Evolutionary conservation across 2,797 vertebrate genomes (phyloP).

Genomic region (Threskiornis aethiopicus): DNA sequence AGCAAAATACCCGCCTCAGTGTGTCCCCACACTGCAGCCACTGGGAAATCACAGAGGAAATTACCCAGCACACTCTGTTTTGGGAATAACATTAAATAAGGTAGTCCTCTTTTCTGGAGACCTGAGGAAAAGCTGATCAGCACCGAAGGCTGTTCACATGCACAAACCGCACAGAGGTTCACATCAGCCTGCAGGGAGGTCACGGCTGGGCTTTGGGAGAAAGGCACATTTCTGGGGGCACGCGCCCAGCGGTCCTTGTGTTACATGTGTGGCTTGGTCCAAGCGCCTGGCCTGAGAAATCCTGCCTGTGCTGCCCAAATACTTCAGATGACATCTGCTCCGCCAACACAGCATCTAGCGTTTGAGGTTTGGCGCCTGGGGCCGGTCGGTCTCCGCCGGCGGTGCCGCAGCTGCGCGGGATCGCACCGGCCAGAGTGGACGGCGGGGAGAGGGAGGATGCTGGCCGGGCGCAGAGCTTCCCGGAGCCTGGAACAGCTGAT

Average conservation of each 20-base stretch:
- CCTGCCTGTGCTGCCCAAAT: neutral
- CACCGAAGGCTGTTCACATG: neutral
- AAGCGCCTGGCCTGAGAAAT: neutral
- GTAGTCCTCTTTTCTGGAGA: neutral
- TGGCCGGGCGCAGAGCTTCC: neutral
- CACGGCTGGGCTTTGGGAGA: neutral
- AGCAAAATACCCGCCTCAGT: neutral
- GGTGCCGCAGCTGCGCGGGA: neutral
- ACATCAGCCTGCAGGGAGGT: neutral
- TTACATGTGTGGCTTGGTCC: neutral
- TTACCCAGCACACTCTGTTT: neutral
- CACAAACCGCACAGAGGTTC: neutral
- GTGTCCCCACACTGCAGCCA: neutral
- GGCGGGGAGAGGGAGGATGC: neutral
- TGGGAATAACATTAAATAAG: neutral
- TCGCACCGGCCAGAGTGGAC: neutral
- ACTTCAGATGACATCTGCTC: slow-evolving; percentile 22
- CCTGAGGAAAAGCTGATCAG: neutral
- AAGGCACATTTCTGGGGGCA: neutral
- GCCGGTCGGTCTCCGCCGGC: neutral
- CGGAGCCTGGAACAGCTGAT: slow-evolving; percentile 51
- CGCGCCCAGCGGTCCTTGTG: neutral
- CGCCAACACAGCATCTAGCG: neutral
- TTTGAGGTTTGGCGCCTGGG: neutral
- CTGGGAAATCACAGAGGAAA: neutral